Evolutionary conservation across 2,797 vertebrate species (phyloP), one percentile per base, ranked within the genome.

Genomic region (Scolopax bukidnonensis): DNA sequence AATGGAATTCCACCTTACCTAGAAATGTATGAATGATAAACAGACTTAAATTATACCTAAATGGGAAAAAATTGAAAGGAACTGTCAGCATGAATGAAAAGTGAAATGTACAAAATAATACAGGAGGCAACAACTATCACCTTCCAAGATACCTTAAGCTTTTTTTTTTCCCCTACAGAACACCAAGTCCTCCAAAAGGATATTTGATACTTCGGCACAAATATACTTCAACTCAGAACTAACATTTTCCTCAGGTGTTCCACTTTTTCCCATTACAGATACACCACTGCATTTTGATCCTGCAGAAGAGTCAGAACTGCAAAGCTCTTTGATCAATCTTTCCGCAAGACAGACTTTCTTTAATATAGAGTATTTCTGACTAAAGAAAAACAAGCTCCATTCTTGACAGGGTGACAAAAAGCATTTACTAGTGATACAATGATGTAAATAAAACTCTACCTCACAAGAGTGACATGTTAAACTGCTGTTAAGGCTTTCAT

Each of bases 21-120:
- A 99, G 97, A 98, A 99, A 99, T 98, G 98, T 98, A 99, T 99
- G 98, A 98, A 98, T 98, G 99, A 99, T 98, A 98, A 98, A 98
- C 97, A 98, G 98, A 99, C 97, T 99, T 99, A 99, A 99, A 98
- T 99, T 99, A 99, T 98, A 99, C 99, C 99, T 99, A 99, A 98
- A 99, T 97, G 98, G 98, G 98, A 98, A 98, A 98, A 98, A 98
- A 98, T 97, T 96, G 97, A 98, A 98, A 98, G 97, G 96, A 98
- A 97, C 96, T 65, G 97, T 98, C 98, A 98, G 97, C 97, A 96
- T 97, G 95, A 97, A 97, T 96, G 96, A 97, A 95, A 97, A 97
- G 88, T 82, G 96, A 97, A 96, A 96, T 80, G 95, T 83, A 97
- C 95, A 96, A 95, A 97, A 93, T 95, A 68, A 97, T 74, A 97